Evolutionary conservation across 1,140 invertebrate species (phyloP).

Genomic region (Bacillus rossius): DNA sequence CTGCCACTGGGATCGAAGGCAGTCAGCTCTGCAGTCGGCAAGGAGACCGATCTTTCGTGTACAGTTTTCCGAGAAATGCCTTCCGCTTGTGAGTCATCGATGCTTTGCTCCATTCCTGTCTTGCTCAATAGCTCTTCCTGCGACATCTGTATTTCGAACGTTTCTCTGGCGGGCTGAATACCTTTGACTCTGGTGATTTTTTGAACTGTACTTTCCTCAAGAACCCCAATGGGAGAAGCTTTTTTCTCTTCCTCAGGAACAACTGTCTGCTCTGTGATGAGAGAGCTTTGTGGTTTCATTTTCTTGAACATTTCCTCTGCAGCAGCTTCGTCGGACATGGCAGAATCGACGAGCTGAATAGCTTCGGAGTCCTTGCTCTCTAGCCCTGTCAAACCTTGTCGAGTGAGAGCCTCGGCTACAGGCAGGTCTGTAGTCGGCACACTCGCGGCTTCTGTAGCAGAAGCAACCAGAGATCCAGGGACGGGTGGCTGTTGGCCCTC

Average conservation of each 20-base stretch:
- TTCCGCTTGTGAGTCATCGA: slow-evolving; percentile 27
- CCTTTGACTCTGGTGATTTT: too few species aligned
- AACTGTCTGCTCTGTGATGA: too few species aligned
- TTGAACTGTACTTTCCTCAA: too few species aligned
- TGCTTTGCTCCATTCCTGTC: slow-evolving; percentile 5
- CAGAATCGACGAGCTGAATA: too few species aligned
- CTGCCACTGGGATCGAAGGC: slow-evolving; percentile 9
- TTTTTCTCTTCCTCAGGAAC: too few species aligned
- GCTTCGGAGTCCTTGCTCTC: slow-evolving; percentile 35
- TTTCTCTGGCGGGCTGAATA: slow-evolving; percentile 45
- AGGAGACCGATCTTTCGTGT: slow-evolving; percentile 44
- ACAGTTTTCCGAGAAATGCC: slow-evolving; percentile 34
- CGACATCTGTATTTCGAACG: slow-evolving; percentile 32
- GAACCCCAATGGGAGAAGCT: slow-evolving; percentile 44
- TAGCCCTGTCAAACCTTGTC: background rate
- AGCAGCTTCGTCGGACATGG: too few species aligned
- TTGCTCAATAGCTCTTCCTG: slow-evolving; percentile 14
- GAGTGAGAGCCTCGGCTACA: slow-evolving; percentile 24
- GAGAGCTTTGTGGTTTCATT: slow-evolving; percentile 28
- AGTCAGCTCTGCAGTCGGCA: slow-evolving; percentile 42
- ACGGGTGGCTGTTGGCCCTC: slow-evolving; percentile 11
- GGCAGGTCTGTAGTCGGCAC: slow-evolving; percentile 23
- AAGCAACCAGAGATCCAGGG: slow-evolving; percentile 23
- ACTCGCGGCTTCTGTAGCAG: slow-evolving; percentile 15
- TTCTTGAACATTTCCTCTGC: too few species aligned